Percentiles rank a stretch among this genome's conserved stretches.
These are phyloP conservation scores for Drosophila nigromelanica DNA, from an alignment of 1,140 invertebrate species.

Conservation along the genomic window DNA sequence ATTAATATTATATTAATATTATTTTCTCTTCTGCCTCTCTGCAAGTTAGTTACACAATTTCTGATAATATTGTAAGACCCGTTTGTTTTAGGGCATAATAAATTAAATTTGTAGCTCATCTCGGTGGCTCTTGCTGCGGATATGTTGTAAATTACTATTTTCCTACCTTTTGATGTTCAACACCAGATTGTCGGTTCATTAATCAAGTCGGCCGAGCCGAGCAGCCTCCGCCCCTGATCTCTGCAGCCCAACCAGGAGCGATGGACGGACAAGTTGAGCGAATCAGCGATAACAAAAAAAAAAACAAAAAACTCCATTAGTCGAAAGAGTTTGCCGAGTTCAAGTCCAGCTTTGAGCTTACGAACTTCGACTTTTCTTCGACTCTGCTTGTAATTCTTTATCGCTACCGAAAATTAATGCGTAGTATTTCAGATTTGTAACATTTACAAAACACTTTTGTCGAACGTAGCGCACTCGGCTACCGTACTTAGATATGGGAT, in stretches of 20 bases:
- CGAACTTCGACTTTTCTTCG: constrained; percentile 7
- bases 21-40: too few species aligned
- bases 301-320: constrained; percentile 34
- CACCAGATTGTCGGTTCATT: constrained; percentile 76
- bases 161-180: constrained; percentile 70
- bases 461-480: constrained; percentile 41
- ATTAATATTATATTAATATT: too few species aligned
- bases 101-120: constrained; percentile 57
- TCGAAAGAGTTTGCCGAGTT: constrained; percentile 29
- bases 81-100: constrained; percentile 31
- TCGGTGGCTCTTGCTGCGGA: constrained; percentile 25
- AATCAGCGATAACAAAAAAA: neutral
- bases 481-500: constrained; percentile 18
- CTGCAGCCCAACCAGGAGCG: constrained; percentile 7
- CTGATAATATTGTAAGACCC: neutral
- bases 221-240: constrained; percentile 50
- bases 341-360: constrained; percentile 28
- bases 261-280: constrained; percentile 3
- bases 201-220: constrained; percentile 50
- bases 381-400: constrained; percentile 61
- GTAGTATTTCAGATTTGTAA: constrained; percentile 66
- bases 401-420: constrained; percentile 81
- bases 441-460: constrained; percentile 39
- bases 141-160: constrained; percentile 76
- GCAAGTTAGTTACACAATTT: too few species aligned